phyloP scores from a whole-genome alignment of 2,113 vertebrate genomes.

The Pipra filicauda region DNA sequence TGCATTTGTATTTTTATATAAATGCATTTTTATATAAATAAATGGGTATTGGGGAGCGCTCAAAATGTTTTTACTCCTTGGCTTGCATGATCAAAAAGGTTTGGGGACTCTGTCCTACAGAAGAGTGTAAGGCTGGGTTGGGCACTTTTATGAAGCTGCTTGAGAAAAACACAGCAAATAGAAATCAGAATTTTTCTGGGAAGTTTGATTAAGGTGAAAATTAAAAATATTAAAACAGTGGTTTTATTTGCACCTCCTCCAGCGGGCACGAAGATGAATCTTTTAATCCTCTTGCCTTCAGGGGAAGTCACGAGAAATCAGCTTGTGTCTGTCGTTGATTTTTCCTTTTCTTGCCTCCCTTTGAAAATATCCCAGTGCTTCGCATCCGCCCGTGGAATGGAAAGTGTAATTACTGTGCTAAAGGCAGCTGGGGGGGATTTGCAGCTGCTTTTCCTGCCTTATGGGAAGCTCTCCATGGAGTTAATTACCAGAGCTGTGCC shows the following conservation, averaged over 20 bases:
- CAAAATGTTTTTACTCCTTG: background rate
- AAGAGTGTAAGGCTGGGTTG: background rate
- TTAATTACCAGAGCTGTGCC: background rate
- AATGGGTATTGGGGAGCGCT: accelerated
- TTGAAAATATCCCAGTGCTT: background rate
- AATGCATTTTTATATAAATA: background rate
- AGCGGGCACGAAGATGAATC: background rate
- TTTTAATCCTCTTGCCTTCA: background rate
- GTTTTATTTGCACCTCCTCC: background rate
- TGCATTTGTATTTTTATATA: too few relatives aligned
- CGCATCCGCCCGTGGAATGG: background rate
- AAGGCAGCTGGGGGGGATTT: background rate
- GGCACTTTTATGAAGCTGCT: background rate
- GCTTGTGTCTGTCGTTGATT: background rate
- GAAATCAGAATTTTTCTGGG: background rate
- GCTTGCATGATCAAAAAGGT: accelerated
- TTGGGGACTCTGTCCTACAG: background rate
- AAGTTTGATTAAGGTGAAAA: background rate
- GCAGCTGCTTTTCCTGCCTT: background rate
- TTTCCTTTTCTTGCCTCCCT: background rate
- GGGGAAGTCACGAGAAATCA: background rate
- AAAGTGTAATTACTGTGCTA: background rate
- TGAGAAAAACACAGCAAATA: background rate
- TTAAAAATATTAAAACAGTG: background rate
- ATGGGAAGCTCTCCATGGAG: background rate